Conservation (phyloP, 1,140 invertebrate species). For the Pseudachorutes palmiensis region DNA sequence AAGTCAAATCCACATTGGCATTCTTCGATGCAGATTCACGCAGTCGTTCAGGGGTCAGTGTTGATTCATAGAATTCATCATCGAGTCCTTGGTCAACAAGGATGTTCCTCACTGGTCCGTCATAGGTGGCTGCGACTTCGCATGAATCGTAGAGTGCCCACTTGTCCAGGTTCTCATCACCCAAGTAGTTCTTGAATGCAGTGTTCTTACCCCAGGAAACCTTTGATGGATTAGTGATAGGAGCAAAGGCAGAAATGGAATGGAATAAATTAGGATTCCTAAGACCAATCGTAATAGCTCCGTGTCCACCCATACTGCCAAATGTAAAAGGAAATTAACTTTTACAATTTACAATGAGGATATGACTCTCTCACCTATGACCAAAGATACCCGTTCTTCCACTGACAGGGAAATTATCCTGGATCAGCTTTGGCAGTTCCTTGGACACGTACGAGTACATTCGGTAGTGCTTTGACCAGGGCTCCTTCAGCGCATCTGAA, state of each 20-base stretch:
- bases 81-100: conserved; percentile 85
- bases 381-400: conserved; percentile 41
- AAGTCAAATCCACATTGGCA: conserved; percentile 56
- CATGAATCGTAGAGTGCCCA: conserved; percentile 88
- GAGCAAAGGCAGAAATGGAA: conserved; percentile 92
- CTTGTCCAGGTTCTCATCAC: conserved; percentile 49
- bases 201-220: conserved; percentile 79
- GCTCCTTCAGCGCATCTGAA: conserved; percentile 68
- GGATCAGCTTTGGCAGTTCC: conserved; percentile 74
- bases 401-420: conserved; percentile 43
- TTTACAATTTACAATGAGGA: background rate
- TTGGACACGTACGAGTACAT: conserved; percentile 96
- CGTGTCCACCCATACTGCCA: conserved; percentile 92
- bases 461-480: conserved; percentile 88
- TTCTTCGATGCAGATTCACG: conserved; percentile 59
- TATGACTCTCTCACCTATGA: conserved; percentile 38
- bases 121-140: conserved; percentile 70
- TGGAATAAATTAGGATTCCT: conserved; percentile 85
- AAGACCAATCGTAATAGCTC: conserved; percentile 81
- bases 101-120: conserved; percentile 72
- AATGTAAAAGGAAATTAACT: background rate
- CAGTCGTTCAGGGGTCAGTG: conserved; percentile 81
- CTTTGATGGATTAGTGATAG: conserved; percentile 80
- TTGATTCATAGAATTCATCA: conserved; percentile 73
- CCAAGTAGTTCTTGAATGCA: conserved; percentile 80